phyloP scores from a whole-genome alignment of 2,113 vertebrate species.

The Columba janthina region DNA sequence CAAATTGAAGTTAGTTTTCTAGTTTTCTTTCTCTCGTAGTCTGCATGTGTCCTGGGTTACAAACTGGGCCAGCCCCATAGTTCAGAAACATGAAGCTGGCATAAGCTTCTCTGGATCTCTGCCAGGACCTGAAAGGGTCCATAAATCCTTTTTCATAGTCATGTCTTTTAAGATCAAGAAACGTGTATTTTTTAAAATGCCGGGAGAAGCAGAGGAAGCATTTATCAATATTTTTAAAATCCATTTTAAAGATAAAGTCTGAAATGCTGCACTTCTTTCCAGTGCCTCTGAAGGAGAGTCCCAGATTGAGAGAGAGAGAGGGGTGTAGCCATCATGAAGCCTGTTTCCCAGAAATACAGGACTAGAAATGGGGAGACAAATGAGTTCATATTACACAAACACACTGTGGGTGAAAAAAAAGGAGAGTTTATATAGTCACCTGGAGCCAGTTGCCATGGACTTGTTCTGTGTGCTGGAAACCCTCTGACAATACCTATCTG shows the following conservation, averaged over 20 bases:
- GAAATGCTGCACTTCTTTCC: background rate
- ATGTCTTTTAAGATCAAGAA: background rate
- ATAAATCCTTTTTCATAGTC: background rate
- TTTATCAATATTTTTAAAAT: background rate
- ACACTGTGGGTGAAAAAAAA: background rate
- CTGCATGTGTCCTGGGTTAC: background rate
- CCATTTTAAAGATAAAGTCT: background rate
- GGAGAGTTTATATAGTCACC: background rate
- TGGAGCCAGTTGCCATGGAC: background rate
- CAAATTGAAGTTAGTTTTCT: conserved; percentile 29
- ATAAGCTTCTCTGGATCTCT: background rate
- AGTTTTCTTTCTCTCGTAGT: background rate
- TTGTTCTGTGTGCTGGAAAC: background rate
- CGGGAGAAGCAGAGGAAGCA: background rate
- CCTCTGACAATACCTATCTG: background rate
- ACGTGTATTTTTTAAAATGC: background rate
- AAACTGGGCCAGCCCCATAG: background rate
- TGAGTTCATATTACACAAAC: background rate
- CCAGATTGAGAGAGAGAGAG: background rate
- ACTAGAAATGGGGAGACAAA: background rate
- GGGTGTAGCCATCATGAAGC: background rate
- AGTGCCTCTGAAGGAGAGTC: background rate
- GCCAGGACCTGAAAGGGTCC: background rate
- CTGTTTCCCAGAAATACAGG: background rate
- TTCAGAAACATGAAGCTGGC: background rate